Evolutionary conservation across 2,888 invertebrate species (phyloP).

Genomic region (Campoplex capitator): DNA sequence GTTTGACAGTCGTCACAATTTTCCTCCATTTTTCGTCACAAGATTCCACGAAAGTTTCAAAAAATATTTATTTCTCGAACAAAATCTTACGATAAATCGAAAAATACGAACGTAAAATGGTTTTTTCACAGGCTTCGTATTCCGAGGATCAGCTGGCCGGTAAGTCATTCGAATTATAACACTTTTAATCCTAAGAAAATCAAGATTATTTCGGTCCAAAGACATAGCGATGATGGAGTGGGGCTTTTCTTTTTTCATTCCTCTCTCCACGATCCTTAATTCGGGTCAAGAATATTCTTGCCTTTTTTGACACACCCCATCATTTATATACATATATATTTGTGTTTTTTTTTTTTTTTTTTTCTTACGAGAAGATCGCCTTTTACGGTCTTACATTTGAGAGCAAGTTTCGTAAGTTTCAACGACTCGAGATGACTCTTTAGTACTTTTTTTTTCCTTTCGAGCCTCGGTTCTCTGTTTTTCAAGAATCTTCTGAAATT

Average conservation of each 20-base stretch:
- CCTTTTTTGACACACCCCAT: conserved; percentile 81
- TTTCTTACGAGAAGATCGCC: conserved; percentile 58
- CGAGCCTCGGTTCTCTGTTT: not conserved
- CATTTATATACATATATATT: conserved; percentile 32
- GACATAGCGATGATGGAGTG: conserved; percentile 59
- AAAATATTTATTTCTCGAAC: not conserved
- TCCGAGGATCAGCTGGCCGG: conserved; percentile 96
- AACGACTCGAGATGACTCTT: not conserved
- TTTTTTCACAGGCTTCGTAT: conserved; percentile 91
- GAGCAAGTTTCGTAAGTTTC: conserved; percentile 41
- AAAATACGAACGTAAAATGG: conserved; percentile 52
- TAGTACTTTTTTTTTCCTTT: conserved; percentile 21
- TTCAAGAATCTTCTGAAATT: not conserved
- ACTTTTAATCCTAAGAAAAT: not conserved
- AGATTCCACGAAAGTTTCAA: not conserved
- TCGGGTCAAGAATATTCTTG: conserved; percentile 83
- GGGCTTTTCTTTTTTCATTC: conserved; percentile 76
- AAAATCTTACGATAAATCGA: conserved; percentile 24
- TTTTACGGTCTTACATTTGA: conserved; percentile 66
- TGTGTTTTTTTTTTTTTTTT: conserved; percentile 18
- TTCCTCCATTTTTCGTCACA: conserved; percentile 9
- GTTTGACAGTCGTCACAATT: not conserved
- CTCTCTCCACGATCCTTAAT: conserved; percentile 75
- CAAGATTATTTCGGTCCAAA: conserved; percentile 53
- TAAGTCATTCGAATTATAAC: conserved; percentile 86